Evolutionary conservation across 2,113 vertebrate species (phyloP).

Genomic region (Ceuthmochares aereus): DNA sequence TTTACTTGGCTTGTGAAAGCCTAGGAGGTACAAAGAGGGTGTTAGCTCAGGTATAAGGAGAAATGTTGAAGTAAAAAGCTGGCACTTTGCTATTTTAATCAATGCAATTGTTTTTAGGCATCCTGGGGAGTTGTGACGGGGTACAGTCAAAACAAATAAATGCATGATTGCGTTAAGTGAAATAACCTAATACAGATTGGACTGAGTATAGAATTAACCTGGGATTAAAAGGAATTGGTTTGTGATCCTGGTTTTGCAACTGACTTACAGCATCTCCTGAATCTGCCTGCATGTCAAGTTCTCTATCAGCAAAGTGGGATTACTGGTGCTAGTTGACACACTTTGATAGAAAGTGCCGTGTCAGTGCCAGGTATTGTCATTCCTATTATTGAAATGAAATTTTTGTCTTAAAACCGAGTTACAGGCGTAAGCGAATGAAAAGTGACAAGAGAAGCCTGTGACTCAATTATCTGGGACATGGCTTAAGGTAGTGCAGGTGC

Average conservation of each 20-base stretch:
- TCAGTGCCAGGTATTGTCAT: background rate
- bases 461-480: background rate
- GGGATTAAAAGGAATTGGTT: background rate
- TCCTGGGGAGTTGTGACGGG: background rate
- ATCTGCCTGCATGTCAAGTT: background rate
- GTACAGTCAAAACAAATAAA: slow-evolving; percentile 35
- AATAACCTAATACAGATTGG: background rate
- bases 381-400: background rate
- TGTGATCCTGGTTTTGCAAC: background rate
- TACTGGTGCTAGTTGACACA: background rate
- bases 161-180: background rate
- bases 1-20: background rate
- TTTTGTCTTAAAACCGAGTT: background rate
- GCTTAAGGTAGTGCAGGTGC: background rate
- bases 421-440: background rate
- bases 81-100: background rate
- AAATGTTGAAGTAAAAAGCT: background rate
- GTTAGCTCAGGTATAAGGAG: background rate
- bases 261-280: background rate
- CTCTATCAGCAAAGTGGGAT: background rate
- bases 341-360: fast-evolving
- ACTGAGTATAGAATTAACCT: background rate
- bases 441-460: background rate
- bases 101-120: background rate
- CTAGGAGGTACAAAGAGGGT: background rate